Base-by-base conservation (phyloP, 2,888 invertebrate genomes). In the Tridacna crocea region DNA sequence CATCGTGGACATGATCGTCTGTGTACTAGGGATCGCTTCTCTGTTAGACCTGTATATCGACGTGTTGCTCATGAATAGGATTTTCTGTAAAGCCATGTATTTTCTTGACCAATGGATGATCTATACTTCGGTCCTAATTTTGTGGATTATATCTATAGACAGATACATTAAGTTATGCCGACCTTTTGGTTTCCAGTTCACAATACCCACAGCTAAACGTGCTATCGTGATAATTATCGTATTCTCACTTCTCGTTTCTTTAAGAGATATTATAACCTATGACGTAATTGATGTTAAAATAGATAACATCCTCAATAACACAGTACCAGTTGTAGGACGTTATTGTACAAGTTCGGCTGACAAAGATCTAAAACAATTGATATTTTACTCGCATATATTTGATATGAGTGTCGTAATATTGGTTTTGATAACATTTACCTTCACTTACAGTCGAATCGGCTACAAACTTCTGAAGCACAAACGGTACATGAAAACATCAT, bases 91-190 rank as follows among this genome's bases (percentile, higher is more conserved):
- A 63, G 19, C 74, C 0, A 80, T 84, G 78, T 84, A 84, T 47
- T 84, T 84, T 72, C 58, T 76, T 22, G 83, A 84, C 36, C 83
- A 84, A 46, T 84, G 80, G 80, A 80, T 73, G n/a, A 63, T 84
- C 24, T 60, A 78, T 13, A 48, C 75, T 11, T 84, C 83, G 15
- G 80, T 84, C 47, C 61, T 80, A 4, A 78, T 75, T 13, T 36
- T 84, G 26, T 77, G 75, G 66, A 51, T 80, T 4, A 84, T 84
- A 26, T 75, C 83, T 3, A 76, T 84, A 0, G 83, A 84, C 36
- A 55, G 80, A 27, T 80, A 84, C 63, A 61, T 72, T 4, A 80
- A 75, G 27, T 58, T 84, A 63, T 84, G 83, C 47, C 48, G 61
- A 17, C 83, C 83, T 12, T 72, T 75, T 24, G 68, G 63, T 3